phyloP scores from a whole-genome alignment of 2,888 invertebrate species.

The Spilosoma lubricipeda region DNA sequence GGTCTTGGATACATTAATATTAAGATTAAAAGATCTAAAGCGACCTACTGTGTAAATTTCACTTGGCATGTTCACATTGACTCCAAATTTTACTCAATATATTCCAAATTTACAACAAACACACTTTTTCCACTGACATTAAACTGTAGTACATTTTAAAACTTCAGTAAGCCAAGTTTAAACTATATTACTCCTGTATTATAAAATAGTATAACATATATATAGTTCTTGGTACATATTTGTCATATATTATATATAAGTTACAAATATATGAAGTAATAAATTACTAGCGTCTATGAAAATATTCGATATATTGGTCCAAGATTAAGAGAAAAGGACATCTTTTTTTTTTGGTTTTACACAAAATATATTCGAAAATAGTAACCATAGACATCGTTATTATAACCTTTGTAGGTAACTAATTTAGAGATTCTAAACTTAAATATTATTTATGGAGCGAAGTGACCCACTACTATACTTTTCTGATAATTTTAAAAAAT shows the following conservation, averaged over 20 bases:
- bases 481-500: neutral
- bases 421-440: neutral
- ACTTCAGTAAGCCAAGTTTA: neutral
- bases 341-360: neutral
- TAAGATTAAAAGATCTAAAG: neutral
- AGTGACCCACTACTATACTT: neutral
- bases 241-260: neutral
- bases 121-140: neutral
- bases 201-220: neutral
- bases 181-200: neutral
- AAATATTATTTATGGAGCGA: neutral
- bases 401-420: neutral
- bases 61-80: neutral
- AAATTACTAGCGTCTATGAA: neutral
- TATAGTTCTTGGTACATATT: neutral
- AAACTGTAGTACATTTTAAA: neutral
- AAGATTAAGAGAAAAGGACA: neutral
- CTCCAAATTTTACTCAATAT: neutral
- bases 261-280: neutral
- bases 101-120: neutral
- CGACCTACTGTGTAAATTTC: neutral
- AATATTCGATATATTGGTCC: slow-evolving; percentile 6
- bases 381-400: neutral
- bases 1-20: neutral
- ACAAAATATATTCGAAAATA: neutral